Evolutionary conservation across 2,888 invertebrate species (phyloP), one percentile per base, ranked within the genome.

Genomic region (Drosophila paucipuncta): DNA sequence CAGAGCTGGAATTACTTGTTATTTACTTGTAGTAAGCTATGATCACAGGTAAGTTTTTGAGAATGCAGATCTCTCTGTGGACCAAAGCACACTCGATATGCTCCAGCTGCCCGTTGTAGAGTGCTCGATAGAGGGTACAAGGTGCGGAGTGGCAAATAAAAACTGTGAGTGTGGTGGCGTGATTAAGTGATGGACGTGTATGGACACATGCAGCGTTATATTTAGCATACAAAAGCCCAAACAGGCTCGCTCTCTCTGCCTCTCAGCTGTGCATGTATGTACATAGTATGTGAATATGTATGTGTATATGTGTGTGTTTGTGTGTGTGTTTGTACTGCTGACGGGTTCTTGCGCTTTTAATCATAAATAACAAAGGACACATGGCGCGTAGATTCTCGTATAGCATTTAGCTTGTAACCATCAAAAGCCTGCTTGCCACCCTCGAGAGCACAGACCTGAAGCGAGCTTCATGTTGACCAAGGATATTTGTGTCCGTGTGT

Each of bases 191-290:
- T 88, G 91, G 90, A 88, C 87, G 85, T 85, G 88, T 89, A 80
- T 89, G 85, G 90, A 91, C 90, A 87, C 87, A 91, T 87, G 85
- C 88, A 89, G 90, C 88, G 77, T 83, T 91, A 88, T 91, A 88
- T 88, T 89, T 89, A 88, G 83, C 91, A 85, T 90, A 89, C 87
- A 90, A 73, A 82, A 75, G 71, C 75, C 67, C 73, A 79, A 87
- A 71, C 75, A 75, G 69, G 66, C 50, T 60, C 18, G 9, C 30
- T 28, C 49, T 33, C 66, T 49, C 66, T 22, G 65, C 37, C 50
- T 33, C 68, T 68, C 66, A 41, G 43, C 69, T 68, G 30, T 11
- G 30, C 57, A 50, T 64, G 64, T 76, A 70, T 63, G 31, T 31
- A 73, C 72, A 71, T 79, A n/a, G n/a, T n/a, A 79, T 88, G 80